Base-by-base conservation (phyloP, 2,888 invertebrate genomes). In the Suillia variegata region DNA sequence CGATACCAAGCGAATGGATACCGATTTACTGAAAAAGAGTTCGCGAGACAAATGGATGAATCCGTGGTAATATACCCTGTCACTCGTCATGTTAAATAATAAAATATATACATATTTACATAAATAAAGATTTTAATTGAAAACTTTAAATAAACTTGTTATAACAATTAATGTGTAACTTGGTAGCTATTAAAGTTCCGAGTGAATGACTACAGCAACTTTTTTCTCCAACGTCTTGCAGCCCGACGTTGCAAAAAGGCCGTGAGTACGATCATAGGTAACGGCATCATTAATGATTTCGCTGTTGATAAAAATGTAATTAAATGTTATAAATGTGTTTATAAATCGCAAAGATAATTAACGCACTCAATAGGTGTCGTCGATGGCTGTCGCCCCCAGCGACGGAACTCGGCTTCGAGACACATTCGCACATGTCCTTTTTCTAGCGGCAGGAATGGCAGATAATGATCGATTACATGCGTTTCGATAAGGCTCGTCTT, bases 371-470 rank as follows among this genome's bases (percentile, higher is more conserved):
- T 66, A 6, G 56, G 56, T 5, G 57, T 13, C 0, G 26, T 5
- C 26, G 5, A 6, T 5, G 26, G 26, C 26, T 26, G 26, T 26
- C 26, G 5, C 26, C 5, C 6, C 66, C 85, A 78, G 2, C 83
- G 82, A 48, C 69, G 42, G 62, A 92, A 89, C 75, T 91, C 90
- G 34, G 88, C 87, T 57, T 82, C 71, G 22, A 94, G 87, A 80
- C 98, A 98, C 73, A 86, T 81, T 67, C 85, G 84, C 0, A 98
- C 88, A 81, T 98, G 98, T 2, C 82, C 78, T 70, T 91, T 87
- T 82, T 97, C 96, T 65, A 99, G 80, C 1, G 98, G 98, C 65
- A 99, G 81, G 79, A 98, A 99, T 50, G 99, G 98, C 65, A 99
- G 86, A 79, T 92, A 97, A 75, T 94, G 92, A 80, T 97, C 96